Evolutionary conservation across 2,888 invertebrate species (phyloP), one percentile per base, ranked within the genome.

Genomic region (Drosophila pegasa): DNA sequence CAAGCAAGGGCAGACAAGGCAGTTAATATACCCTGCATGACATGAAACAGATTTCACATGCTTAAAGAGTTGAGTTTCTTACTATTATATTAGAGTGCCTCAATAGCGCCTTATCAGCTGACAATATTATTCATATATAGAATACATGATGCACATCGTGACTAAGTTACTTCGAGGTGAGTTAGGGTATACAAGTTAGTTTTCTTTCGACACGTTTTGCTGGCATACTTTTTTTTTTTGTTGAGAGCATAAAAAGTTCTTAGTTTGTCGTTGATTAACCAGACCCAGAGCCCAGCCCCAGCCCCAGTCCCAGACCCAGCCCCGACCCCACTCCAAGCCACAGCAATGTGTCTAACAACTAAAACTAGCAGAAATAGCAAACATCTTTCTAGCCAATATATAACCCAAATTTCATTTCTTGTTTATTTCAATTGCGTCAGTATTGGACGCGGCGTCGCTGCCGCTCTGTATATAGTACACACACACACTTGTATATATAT

Each of bases 371-470:
- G 33, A 69, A 69, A 50, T 57, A 50, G 50, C 58, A 51, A 69
- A 68, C 58, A 66, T 69, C 35, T 68, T 58, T 50, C 25, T 48
- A 35, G 66, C 43, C 27, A 50, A 45, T 50, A 47, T 31, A 16
- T 40, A 51, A 31, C 41, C 41, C 29, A 55, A 72, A 72, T 69
- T 29, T 50, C 33, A 40, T 35, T 38, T 38, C 29, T 55, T 63
- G 43, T 64, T 72, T 63, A 51, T 51, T 33, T 54, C 43, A 48
- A 51, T 70, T 69, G 66, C 66, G 59, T 69, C 70, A 58, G 43
- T 57, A 12, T 31, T 43, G 14, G 38, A 64, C 37, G 14, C 20
- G 33, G 31, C 40, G 20, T 37, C 29, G 37, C 43, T 33, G 31
- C 41, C 25, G 14, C 9, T 27, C 16, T 18, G 43, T 27, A 29